Evolutionary conservation across 2,888 invertebrate species (phyloP).

Genomic region (Lamellibrachia satsuma): DNA sequence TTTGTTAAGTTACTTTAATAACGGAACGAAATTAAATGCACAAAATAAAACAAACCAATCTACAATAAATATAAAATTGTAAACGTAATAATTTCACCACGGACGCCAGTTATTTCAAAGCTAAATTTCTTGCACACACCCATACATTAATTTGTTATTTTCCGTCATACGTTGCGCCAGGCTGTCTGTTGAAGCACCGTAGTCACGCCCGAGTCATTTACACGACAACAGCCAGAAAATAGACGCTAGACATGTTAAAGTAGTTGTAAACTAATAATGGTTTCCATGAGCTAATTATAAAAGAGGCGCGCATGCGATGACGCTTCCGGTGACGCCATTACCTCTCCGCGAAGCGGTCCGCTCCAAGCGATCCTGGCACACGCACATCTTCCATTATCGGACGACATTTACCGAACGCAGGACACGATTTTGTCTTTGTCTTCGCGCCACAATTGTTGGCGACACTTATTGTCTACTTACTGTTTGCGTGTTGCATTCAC

Average conservation of each 20-base stretch:
- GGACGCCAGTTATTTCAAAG: neutral
- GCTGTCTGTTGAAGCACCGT: neutral
- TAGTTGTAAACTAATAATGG: constrained; percentile 7
- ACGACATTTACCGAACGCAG: neutral
- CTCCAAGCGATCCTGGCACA: neutral
- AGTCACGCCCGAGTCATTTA: neutral
- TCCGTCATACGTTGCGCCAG: neutral
- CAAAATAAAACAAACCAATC: neutral
- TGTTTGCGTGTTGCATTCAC: neutral
- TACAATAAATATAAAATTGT: neutral
- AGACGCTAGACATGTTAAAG: neutral
- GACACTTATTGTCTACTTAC: neutral
- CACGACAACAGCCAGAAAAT: neutral
- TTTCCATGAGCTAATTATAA: constrained; percentile 6
- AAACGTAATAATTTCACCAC: neutral
- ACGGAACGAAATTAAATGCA: neutral
- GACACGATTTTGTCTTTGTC: constrained; percentile 10
- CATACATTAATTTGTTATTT: neutral
- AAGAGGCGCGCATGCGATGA: neutral
- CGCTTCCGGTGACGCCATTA: constrained; percentile 1
- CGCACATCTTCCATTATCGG: neutral
- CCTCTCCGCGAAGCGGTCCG: neutral
- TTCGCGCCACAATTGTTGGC: neutral
- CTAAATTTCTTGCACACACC: neutral
- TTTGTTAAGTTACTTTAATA: neutral